These are phyloP conservation scores for Sterrhoptilus dennistouni DNA, from an alignment of 2,113 vertebrate species.

Conservation along the genomic window DNA sequence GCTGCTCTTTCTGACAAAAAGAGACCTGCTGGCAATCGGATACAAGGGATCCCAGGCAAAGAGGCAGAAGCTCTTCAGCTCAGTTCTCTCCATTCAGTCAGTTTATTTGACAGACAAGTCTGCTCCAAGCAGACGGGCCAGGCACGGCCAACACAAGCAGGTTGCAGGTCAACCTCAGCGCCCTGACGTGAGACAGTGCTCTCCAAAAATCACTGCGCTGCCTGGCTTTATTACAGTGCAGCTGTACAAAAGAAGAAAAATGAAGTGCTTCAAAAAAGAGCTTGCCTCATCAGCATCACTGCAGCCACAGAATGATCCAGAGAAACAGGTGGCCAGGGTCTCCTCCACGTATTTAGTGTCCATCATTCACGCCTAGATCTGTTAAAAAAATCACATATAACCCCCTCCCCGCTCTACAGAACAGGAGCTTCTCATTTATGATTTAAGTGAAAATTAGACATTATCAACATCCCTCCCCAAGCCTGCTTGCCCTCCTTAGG, in stretches of 20 bases:
- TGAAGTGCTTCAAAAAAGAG: conserved; percentile 20
- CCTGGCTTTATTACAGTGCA: not conserved
- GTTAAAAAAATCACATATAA: not conserved
- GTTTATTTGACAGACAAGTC: conserved; percentile 50
- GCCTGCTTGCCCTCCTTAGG: not conserved
- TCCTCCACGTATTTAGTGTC: not conserved
- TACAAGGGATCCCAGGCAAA: not conserved
- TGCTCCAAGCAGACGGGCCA: not conserved
- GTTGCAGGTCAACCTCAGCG: not conserved
- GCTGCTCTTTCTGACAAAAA: not conserved
- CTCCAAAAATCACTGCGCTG: not conserved
- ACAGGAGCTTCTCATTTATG: not conserved
- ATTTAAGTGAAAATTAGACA: conserved; percentile 17
- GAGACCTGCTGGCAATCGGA: not conserved
- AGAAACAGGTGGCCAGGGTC: not conserved
- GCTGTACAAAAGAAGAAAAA: conserved; percentile 41
- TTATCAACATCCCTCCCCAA: not conserved
- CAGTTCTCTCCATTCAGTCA: not conserved
- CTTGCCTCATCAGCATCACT: not conserved
- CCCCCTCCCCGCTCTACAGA: not conserved
- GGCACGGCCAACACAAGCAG: not conserved
- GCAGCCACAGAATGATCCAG: not conserved
- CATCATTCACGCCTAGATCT: not conserved
- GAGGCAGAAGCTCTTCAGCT: not conserved
- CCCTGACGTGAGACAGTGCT: not conserved